Base-by-base conservation (phyloP, 2,113 vertebrate genomes). In the Thunnus maccoyii region DNA sequence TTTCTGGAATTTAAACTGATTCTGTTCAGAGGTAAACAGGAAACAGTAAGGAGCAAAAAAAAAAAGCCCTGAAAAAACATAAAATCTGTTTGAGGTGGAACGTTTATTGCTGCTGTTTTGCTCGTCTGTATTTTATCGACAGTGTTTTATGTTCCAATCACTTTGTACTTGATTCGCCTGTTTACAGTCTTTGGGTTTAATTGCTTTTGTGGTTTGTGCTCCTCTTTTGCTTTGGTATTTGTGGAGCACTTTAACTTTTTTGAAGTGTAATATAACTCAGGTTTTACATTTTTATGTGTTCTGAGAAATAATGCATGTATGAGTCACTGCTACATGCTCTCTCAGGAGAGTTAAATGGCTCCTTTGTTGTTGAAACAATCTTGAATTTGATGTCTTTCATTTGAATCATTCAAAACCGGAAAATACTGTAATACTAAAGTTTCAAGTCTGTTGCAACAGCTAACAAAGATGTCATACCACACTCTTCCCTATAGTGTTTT, bases 91-190 rank as follows among this genome's bases (percentile, higher is more conserved):
- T 16, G 48, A 72, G 75, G 48, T 60, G 36, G 50, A 56, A 47
- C 44, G 76, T 86, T 86, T 81, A 83, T 83, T 0, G 5, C 66
- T 51, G 79, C 70, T 46, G 73, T 47, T 86, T 66, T 64, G 65
- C 76, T 73, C 36, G 67, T 88, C 81, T 57, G 72, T 79, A 2
- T 69, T 88, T 89, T 70, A 88, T 73, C 36, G 52, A 61, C 67
- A 14, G 52, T 71, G 82, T 85, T 92, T 91, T 88, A 86, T 82
- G 82, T 70, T 84, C 69, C 76, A 85, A 84, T 89, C 80, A 46
- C 86, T 82, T 51, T 63, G 63, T 85, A 84, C 89, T 86, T 80
- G 82, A 83, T 89, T 86, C 52, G 70, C 72, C 68, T 68, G 75
- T 83, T 82, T 72, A 82, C 56, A 5, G 11, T 66, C 82, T 69